Conservation (phyloP, 2,797 vertebrate genomes). For the Phrynocephalus forsythii region DNA sequence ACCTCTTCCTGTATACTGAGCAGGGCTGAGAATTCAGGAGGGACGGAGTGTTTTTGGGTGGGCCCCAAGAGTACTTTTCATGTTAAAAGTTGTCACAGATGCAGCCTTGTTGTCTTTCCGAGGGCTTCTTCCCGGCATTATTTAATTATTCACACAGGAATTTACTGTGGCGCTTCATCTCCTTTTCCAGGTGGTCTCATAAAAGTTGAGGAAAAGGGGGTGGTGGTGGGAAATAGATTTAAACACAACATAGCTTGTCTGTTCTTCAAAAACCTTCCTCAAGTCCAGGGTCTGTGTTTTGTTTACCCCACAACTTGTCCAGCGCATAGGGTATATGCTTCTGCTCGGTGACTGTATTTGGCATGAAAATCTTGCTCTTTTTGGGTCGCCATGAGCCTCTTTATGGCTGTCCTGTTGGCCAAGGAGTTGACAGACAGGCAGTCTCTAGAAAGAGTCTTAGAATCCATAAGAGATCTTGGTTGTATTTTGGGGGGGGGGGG, state of each 20-base stretch:
- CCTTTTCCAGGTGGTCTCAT: conserved; percentile 57
- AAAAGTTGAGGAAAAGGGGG: conserved; percentile 33
- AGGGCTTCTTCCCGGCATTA: conserved; percentile 20
- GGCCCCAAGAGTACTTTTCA: background rate
- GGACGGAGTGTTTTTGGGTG: background rate
- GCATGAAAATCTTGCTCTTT: background rate
- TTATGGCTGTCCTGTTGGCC: background rate
- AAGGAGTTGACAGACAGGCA: background rate
- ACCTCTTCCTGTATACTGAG: conserved; percentile 18
- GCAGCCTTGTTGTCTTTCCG: conserved; percentile 41
- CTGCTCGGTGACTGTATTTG: background rate
- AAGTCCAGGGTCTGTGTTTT: background rate
- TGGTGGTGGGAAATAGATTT: background rate
- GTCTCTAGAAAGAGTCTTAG: background rate
- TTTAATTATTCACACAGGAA: conserved; percentile 58
- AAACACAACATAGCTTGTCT: background rate
- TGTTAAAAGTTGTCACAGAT: conserved; percentile 46
- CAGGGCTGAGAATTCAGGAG: conserved; percentile 1
- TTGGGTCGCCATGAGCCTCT: background rate
- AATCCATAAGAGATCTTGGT: background rate
- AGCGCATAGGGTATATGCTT: background rate
- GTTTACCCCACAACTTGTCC: background rate
- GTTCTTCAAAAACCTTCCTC: background rate
- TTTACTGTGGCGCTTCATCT: conserved; percentile 25
- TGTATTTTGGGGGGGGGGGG: too few species aligned